Conservation (phyloP, 2,888 invertebrate species). For the Cenopis cana region DNA sequence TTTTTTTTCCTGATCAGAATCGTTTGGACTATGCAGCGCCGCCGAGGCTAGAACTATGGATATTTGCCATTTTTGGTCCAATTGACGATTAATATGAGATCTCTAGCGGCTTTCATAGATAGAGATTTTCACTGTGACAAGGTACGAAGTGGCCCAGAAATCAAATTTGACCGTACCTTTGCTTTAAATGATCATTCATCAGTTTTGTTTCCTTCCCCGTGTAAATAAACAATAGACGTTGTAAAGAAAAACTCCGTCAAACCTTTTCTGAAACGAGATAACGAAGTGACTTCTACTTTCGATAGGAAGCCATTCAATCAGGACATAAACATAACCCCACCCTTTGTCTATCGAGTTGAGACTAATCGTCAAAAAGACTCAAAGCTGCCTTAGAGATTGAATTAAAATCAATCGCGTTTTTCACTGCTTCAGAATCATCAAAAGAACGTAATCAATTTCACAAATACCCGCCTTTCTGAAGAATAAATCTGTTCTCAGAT, state of each 20-base stretch:
- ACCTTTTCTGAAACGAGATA: not conserved
- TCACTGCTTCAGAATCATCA: slow-evolving; percentile 61
- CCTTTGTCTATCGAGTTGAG: slow-evolving; percentile 65
- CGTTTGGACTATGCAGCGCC: too few relatives aligned
- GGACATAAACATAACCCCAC: slow-evolving; percentile 42
- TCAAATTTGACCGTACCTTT: too few relatives aligned
- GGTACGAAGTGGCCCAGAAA: too few relatives aligned
- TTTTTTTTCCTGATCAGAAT: too few relatives aligned
- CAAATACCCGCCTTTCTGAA: slow-evolving; percentile 75
- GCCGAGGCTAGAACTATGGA: too few relatives aligned
- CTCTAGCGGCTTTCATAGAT: too few relatives aligned
- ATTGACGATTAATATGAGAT: too few relatives aligned
- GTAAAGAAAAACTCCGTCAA: not conserved
- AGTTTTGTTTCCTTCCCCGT: too few relatives aligned
- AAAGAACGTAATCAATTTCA: slow-evolving; percentile 83
- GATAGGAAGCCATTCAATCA: not conserved
- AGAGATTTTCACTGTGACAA: too few relatives aligned
- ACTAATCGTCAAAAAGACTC: slow-evolving; percentile 69
- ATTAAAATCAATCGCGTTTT: slow-evolving; percentile 77
- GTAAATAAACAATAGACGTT: too few relatives aligned
- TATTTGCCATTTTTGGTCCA: too few relatives aligned
- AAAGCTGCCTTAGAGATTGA: slow-evolving; percentile 69
- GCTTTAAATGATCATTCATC: too few relatives aligned
- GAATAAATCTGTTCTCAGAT: slow-evolving; percentile 73
- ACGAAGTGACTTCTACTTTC: not conserved